Conservation (phyloP, 1,140 invertebrate genomes). For the Battus philenor region DNA sequence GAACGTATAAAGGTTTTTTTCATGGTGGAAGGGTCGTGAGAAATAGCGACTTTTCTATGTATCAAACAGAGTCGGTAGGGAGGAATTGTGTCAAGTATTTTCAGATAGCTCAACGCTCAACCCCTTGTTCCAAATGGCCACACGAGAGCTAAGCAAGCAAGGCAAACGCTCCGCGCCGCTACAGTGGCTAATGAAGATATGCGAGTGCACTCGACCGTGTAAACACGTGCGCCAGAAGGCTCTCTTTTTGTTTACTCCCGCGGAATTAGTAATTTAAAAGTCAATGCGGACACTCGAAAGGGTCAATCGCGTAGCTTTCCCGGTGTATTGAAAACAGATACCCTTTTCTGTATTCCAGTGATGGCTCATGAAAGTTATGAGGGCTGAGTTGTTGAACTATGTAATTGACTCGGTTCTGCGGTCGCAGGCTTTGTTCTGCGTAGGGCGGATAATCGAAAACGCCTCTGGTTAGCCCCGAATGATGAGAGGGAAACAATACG, state of each 20-base stretch:
- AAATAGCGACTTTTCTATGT: too few species aligned
- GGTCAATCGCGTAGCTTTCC: slow-evolving; percentile 65
- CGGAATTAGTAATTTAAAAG: slow-evolving; percentile 76
- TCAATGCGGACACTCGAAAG: slow-evolving; percentile 74
- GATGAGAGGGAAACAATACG: slow-evolving; percentile 67
- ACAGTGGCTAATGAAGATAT: slow-evolving; percentile 64
- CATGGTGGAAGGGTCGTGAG: too few species aligned
- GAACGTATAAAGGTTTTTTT: too few species aligned
- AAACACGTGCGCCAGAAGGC: slow-evolving; percentile 58
- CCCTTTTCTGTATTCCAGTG: slow-evolving; percentile 73
- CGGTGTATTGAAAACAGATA: slow-evolving; percentile 71
- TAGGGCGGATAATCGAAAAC: slow-evolving; percentile 71
- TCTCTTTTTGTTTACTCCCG: slow-evolving; percentile 63
- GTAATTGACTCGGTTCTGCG: slow-evolving; percentile 74
- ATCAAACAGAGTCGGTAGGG: too few species aligned
- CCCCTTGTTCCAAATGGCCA: slow-evolving; percentile 29
- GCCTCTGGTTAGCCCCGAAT: slow-evolving; percentile 64
- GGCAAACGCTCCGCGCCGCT: slow-evolving; percentile 24
- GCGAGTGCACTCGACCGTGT: slow-evolving; percentile 64
- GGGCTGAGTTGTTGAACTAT: slow-evolving; percentile 75
- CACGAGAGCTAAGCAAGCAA: slow-evolving; percentile 60
- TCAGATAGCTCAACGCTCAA: slow-evolving; percentile 22
- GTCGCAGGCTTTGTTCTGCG: slow-evolving; percentile 67
- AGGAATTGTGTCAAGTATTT: slow-evolving; percentile 41
- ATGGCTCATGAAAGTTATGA: slow-evolving; percentile 73